Conservation (phyloP, 1,140 invertebrate species). For the Monomorium pharaonis region DNA sequence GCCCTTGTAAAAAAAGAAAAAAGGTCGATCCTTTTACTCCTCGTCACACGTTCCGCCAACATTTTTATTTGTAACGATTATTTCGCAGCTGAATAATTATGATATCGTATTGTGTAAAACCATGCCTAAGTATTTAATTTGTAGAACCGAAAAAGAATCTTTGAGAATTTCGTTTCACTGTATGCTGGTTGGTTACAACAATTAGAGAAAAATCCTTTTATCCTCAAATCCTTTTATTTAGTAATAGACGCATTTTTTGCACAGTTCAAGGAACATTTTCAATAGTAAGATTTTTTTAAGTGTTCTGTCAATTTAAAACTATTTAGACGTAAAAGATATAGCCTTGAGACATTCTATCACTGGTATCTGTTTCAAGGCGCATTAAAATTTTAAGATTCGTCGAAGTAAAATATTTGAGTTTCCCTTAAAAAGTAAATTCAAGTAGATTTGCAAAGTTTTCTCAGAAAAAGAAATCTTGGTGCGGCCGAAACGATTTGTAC, state of each 20-base stretch:
- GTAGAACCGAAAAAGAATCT: background rate
- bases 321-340: background rate
- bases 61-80: background rate
- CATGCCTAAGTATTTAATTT: background rate
- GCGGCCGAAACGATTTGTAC: background rate
- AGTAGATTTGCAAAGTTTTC: background rate
- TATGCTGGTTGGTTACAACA: background rate
- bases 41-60: background rate
- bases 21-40: background rate
- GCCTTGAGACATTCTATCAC: background rate
- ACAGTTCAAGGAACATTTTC: background rate
- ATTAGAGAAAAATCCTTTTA: background rate
- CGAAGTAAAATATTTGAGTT: background rate
- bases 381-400: background rate
- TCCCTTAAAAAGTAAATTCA: background rate
- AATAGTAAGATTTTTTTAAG: background rate
- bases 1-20: background rate
- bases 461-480: background rate
- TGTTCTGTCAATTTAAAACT: background rate
- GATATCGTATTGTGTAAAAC: background rate
- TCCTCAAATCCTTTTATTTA: conserved; percentile 9
- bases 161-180: background rate
- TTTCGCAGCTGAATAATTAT: background rate
- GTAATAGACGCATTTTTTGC: background rate
- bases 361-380: background rate